These are phyloP conservation scores for Anneissia japonica DNA, from an alignment of 35 echinoderm and acorn worm genomes.

Conservation along the genomic window DNA sequence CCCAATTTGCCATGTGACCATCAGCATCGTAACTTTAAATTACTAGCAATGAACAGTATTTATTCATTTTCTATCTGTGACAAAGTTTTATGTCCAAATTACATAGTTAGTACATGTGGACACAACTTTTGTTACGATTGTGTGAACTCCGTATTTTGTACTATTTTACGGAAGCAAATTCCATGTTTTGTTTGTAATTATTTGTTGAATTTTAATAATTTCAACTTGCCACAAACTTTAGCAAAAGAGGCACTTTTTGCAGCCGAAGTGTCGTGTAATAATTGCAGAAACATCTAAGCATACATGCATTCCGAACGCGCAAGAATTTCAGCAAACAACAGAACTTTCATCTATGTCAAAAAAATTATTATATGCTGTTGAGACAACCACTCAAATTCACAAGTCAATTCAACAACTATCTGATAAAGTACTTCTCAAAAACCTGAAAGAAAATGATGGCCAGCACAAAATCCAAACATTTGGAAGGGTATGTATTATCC, in stretches of 20 bases:
- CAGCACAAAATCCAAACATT: neutral
- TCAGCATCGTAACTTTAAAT: neutral
- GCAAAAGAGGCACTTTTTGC: neutral
- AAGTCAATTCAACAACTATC: neutral
- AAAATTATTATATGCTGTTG: neutral
- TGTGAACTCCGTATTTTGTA: neutral
- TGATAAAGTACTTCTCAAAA: neutral
- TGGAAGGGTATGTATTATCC: neutral
- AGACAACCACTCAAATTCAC: neutral
- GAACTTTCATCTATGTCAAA: neutral
- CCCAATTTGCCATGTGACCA: neutral
- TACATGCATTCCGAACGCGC: neutral
- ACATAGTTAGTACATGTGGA: neutral
- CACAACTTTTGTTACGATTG: neutral
- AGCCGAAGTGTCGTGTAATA: neutral
- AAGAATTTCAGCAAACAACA: neutral
- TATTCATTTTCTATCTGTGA: neutral
- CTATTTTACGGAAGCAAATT: neutral
- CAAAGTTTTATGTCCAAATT: neutral
- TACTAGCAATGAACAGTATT: neutral
- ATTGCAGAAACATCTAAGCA: neutral
- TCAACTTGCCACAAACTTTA: neutral
- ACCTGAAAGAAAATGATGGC: neutral
- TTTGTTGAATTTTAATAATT: neutral
- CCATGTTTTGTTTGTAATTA: neutral